Conservation (phyloP, 2,888 invertebrate species). For the Polymixis flavicincta region DNA sequence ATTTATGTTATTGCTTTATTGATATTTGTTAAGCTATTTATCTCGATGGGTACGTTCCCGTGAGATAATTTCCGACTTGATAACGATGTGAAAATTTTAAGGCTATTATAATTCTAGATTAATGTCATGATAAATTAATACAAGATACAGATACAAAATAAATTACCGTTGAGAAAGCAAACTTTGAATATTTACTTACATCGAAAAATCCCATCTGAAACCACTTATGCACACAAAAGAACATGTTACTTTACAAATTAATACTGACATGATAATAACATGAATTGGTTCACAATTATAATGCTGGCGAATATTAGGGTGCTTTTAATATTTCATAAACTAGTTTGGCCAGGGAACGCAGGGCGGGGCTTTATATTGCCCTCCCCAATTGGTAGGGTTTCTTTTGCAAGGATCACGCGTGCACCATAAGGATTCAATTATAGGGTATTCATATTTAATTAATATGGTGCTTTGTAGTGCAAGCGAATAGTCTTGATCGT, state of each 20-base stretch:
- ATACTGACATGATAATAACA: conserved; percentile 88
- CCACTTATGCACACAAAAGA: conserved; percentile 75
- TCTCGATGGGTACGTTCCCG: no score
- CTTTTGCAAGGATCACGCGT: conserved; percentile 81
- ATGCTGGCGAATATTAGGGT: conserved; percentile 79
- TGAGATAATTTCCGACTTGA: background rate
- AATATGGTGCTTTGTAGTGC: conserved; percentile 76
- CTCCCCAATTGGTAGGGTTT: conserved; percentile 75
- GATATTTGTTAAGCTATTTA: no score
- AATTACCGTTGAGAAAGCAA: conserved; percentile 43
- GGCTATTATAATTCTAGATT: background rate
- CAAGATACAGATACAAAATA: conserved; percentile 35
- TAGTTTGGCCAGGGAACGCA: conserved; percentile 75
- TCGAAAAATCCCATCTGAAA: conserved; percentile 74
- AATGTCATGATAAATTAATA: background rate
- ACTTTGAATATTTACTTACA: conserved; percentile 63
- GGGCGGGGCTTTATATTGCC: conserved; percentile 82
- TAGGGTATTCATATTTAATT: conserved; percentile 89
- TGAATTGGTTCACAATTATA: conserved; percentile 86
- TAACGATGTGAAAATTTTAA: background rate
- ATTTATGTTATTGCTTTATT: no score
- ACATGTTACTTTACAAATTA: conserved; percentile 81
- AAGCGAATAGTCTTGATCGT: conserved; percentile 77
- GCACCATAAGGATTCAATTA: conserved; percentile 87
- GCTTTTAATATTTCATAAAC: conserved; percentile 86